Evolutionary conservation across 2,113 vertebrate genomes (phyloP).

Genomic region (Anolis carolinensis): DNA sequence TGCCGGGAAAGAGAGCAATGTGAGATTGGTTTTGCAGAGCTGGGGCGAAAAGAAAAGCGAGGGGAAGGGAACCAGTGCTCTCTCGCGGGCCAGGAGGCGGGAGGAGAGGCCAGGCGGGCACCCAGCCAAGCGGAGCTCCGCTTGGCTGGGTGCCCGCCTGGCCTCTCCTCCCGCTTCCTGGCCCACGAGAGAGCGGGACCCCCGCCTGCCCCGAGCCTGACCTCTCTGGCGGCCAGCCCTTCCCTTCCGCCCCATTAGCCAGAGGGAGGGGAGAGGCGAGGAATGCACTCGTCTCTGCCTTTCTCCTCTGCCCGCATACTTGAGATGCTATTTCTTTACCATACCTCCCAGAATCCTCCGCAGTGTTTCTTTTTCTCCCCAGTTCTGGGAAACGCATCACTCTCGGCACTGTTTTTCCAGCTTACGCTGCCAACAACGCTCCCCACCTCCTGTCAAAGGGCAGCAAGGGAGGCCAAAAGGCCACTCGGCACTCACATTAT

Average conservation of each 20-base stretch:
- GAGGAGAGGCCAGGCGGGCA: not conserved
- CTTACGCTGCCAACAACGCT: conserved; percentile 60
- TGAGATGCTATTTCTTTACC: too few species aligned
- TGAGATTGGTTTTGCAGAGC: too few species aligned
- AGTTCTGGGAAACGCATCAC: too few species aligned
- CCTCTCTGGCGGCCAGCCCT: not conserved
- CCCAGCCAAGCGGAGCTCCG: not conserved
- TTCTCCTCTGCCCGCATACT: not conserved
- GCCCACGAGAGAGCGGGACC: not conserved
- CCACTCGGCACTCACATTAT: too few species aligned
- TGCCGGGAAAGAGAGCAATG: too few species aligned
- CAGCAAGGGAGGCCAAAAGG: too few species aligned
- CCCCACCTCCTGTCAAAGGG: not conserved
- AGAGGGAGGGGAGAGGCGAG: too few species aligned
- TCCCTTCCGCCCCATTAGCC: not conserved
- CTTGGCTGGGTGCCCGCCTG: too few species aligned
- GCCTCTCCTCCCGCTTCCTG: not conserved
- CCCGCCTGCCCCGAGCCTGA: conserved; percentile 19
- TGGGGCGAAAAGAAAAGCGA: not conserved
- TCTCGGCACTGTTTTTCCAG: too few species aligned
- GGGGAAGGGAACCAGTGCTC: not conserved
- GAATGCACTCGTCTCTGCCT: not conserved
- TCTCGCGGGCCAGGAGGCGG: not conserved
- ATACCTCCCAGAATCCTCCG: too few species aligned
- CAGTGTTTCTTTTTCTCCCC: too few species aligned